Evolutionary conservation across 92 coral and sea anemone species (phyloP).

Genomic region (Paragorgia papillata): DNA sequence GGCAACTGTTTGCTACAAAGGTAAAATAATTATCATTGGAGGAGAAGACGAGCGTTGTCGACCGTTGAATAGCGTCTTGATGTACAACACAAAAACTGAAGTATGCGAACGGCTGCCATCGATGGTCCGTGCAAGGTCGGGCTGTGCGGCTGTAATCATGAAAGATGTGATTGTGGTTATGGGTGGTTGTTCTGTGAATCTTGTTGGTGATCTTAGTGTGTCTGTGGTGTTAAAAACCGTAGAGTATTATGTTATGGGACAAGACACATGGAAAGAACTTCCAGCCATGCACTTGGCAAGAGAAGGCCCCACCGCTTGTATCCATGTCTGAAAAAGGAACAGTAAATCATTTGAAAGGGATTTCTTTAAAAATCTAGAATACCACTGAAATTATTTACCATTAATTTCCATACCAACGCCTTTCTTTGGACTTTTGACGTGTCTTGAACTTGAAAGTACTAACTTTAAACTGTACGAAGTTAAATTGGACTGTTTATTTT

Average conservation of each 20-base stretch:
- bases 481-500: no score
- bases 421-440: no score
- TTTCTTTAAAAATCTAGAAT: no score
- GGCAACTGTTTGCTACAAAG: constrained; percentile 8
- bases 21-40: constrained; percentile 2
- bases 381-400: no score
- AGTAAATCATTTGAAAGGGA: background rate
- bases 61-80: constrained; percentile 11
- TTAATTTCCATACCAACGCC: no score
- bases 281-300: constrained; percentile 8
- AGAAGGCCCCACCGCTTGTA: background rate
- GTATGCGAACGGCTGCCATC: constrained; percentile 73
- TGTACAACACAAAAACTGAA: constrained; percentile 66
- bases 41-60: background rate
- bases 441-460: no score
- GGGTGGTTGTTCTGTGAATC: constrained; percentile 76
- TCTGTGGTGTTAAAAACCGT: no score
- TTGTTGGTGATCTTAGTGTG: background rate
- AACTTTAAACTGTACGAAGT: no score
- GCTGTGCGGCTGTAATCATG: constrained; percentile 75
- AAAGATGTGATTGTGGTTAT: constrained; percentile 69
- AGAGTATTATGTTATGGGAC: constrained; percentile 12
- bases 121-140: constrained; percentile 76
- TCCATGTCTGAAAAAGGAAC: background rate
- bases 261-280: background rate